Evolutionary conservation across 2,113 vertebrate genomes (phyloP).

Genomic region (Actinemys pallida): DNA sequence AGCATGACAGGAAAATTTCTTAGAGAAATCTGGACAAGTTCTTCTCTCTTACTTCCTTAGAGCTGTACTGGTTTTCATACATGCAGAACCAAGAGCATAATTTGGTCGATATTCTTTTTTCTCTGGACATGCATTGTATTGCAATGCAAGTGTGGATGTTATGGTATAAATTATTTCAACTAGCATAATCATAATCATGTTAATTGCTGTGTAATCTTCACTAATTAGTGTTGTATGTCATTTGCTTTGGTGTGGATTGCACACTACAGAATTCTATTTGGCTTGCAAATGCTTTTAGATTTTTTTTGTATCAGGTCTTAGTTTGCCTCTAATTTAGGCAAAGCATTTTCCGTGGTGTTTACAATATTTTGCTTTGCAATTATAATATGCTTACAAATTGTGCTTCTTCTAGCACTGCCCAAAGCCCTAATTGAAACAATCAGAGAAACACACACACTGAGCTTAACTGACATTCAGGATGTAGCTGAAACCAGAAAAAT

Average conservation of each 20-base stretch:
- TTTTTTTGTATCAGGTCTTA: neutral
- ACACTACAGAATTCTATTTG: slow-evolving; percentile 62
- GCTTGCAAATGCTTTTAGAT: slow-evolving; percentile 49
- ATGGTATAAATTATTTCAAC: slow-evolving; percentile 79
- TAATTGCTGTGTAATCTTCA: slow-evolving; percentile 83
- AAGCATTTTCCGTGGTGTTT: neutral
- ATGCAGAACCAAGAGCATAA: slow-evolving; percentile 4
- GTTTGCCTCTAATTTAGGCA: neutral
- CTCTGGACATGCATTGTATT: slow-evolving; percentile 54
- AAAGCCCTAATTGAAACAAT: neutral
- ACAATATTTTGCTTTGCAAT: accelerated
- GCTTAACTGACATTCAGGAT: neutral
- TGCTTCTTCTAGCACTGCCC: neutral
- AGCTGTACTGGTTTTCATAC: slow-evolving; percentile 28
- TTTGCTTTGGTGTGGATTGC: slow-evolving; percentile 79
- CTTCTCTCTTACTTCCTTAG: slow-evolving; percentile 1
- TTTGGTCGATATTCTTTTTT: neutral
- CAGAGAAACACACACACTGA: neutral
- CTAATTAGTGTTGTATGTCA: slow-evolving; percentile 85
- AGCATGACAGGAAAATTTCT: neutral
- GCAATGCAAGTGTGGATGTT: slow-evolving; percentile 70
- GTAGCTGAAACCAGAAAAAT: neutral
- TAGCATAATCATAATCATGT: slow-evolving; percentile 80
- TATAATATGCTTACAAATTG: accelerated
- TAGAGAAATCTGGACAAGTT: slow-evolving; percentile 35